Percentiles rank a stretch among this genome's conserved stretches.
These are phyloP conservation scores for Hydrozoanthus tunicans DNA, from an alignment of 64 coral and sea anemone species.

Conservation along the genomic window DNA sequence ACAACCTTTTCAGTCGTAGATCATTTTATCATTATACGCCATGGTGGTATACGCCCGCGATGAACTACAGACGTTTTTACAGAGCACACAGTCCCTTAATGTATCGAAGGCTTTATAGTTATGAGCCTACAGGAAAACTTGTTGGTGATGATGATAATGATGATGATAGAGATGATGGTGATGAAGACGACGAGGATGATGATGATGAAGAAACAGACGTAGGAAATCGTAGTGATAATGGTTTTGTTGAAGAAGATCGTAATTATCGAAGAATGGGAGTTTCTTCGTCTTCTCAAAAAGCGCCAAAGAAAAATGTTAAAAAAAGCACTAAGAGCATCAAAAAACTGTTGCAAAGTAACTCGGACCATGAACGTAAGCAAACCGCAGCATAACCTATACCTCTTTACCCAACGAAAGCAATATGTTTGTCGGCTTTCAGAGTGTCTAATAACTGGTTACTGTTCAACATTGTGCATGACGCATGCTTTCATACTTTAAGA, in stretches of 20 bases:
- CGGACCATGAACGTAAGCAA: too few relatives aligned
- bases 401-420: too few relatives aligned
- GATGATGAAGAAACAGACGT: not conserved
- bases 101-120: not conserved
- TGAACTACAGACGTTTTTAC: not conserved
- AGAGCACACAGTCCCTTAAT: not conserved
- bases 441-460: too few relatives aligned
- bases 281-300: not conserved
- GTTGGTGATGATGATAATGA: not conserved
- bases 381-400: too few relatives aligned
- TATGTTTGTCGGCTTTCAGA: too few relatives aligned
- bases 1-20: not conserved
- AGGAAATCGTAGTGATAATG: not conserved
- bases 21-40: not conserved
- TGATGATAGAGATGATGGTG: not conserved
- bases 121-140: not conserved
- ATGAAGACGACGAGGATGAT: not conserved
- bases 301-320: not conserved
- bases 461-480: too few relatives aligned
- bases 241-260: not conserved
- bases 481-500: too few relatives aligned
- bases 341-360: too few relatives aligned
- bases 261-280: conserved; percentile 14
- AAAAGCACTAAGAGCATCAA: not conserved
- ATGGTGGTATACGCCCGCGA: not conserved